These are phyloP conservation scores for Haliclystus octoradiatus DNA, from an alignment of 30 jellyfish, hydroid and myxozoan species.

Conservation along the genomic window DNA sequence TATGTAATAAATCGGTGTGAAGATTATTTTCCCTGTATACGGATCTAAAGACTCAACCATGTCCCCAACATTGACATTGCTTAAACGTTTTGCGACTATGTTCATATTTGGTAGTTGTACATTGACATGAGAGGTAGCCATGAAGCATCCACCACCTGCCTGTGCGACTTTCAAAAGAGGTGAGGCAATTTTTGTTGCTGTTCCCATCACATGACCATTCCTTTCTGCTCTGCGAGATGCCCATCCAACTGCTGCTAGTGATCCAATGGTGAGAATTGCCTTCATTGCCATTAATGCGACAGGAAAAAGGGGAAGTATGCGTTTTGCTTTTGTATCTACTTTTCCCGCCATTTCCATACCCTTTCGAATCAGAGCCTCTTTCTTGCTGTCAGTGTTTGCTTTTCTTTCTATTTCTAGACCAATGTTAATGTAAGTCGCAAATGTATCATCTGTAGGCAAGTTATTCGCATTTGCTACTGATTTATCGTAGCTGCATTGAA, in stretches of 20 bases:
- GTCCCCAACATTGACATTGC: constrained; percentile 29
- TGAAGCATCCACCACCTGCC: constrained; percentile 20
- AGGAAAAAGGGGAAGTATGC: not conserved
- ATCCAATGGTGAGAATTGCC: not conserved
- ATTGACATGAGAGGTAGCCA: constrained; percentile 7
- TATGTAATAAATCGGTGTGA: constrained; percentile 25
- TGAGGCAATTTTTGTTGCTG: too few relatives aligned
- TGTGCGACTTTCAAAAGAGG: not conserved
- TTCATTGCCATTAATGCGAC: not conserved
- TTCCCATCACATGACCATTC: too few relatives aligned
- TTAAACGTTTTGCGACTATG: constrained; percentile 3
- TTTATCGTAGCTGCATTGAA: not conserved
- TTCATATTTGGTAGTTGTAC: not conserved
- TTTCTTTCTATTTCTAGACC: not conserved
- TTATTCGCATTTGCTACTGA: too few relatives aligned
- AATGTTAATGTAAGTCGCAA: not conserved
- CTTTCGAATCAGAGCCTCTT: not conserved
- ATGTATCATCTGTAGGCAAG: not conserved
- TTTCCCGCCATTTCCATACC: not conserved
- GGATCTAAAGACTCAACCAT: constrained; percentile 27
- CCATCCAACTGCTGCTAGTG: not conserved
- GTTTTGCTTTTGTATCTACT: not conserved
- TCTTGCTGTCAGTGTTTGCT: constrained; percentile 5
- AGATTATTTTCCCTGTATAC: constrained; percentile 11
- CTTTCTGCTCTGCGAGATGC: constrained; percentile 4